Conservation (phyloP, 1,140 invertebrate species). For the Drosophila sucinea region DNA sequence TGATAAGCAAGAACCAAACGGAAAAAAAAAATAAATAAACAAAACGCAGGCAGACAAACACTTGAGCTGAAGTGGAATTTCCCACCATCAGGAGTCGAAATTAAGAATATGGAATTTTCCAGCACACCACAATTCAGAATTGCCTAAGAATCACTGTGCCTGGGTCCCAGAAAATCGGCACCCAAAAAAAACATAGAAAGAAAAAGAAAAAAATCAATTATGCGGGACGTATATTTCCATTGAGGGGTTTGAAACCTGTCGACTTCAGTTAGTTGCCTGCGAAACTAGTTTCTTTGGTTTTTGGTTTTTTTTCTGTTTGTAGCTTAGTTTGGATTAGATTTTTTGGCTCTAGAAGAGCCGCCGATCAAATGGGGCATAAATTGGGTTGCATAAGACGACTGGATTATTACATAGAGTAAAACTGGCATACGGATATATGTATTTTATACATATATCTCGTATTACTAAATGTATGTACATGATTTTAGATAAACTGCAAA, state of each 20-base stretch:
- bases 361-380: neutral
- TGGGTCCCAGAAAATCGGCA: conserved; percentile 10
- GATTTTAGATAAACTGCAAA: conserved; percentile 21
- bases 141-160: conserved; percentile 37
- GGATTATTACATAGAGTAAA: neutral
- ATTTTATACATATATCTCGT: neutral
- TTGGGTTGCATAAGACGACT: conserved; percentile 5
- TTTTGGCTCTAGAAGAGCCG: conserved; percentile 2
- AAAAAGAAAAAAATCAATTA: conserved; percentile 10
- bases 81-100: conserved; percentile 19
- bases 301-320: neutral
- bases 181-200: neutral
- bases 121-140: conserved; percentile 34
- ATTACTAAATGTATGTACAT: conserved; percentile 1
- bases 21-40: conserved; percentile 22
- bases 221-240: conserved; percentile 8
- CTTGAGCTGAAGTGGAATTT: conserved; percentile 52
- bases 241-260: conserved; percentile 20
- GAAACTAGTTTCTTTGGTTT: conserved; percentile 40
- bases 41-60: conserved; percentile 18
- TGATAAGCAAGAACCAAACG: conserved; percentile 34
- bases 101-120: conserved; percentile 25
- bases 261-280: conserved; percentile 37
- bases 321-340: neutral
- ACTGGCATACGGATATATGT: neutral